Evolutionary conservation across 2,113 vertebrate species (phyloP).

Genomic region (Eonycteris spelaea): DNA sequence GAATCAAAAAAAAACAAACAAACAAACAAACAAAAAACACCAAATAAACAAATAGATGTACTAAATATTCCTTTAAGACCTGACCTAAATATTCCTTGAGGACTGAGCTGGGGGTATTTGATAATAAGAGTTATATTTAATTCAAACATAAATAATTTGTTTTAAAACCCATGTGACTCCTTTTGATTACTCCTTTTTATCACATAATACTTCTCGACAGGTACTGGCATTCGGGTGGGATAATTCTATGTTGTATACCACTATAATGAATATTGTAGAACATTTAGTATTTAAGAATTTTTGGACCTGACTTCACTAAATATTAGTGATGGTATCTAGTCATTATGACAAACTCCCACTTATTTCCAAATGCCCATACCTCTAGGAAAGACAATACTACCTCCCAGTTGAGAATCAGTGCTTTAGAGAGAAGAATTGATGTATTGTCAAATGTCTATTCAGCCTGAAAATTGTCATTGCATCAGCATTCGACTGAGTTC

Average conservation of each 20-base stretch:
- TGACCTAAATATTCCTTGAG: neutral
- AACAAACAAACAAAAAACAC: neutral
- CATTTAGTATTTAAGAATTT: neutral
- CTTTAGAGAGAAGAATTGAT: neutral
- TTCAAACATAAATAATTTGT: conserved; percentile 12
- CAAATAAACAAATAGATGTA: neutral
- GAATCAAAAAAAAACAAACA: neutral
- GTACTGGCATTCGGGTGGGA: neutral
- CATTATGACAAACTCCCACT: neutral
- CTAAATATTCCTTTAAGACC: neutral
- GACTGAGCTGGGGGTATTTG: neutral
- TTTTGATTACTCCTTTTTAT: conserved; percentile 4
- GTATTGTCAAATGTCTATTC: neutral
- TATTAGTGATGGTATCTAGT: neutral
- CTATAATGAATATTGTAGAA: neutral
- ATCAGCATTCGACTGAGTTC: neutral
- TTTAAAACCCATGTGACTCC: neutral
- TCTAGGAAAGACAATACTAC: neutral
- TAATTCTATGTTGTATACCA: neutral
- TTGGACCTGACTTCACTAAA: neutral
- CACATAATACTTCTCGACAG: conserved; percentile 20
- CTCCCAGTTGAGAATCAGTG: neutral
- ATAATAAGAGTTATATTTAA: neutral
- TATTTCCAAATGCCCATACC: neutral
- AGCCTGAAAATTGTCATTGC: neutral